Base-by-base conservation (phyloP, 2,797 vertebrate genomes). In the Enteromius trimaculatus region DNA sequence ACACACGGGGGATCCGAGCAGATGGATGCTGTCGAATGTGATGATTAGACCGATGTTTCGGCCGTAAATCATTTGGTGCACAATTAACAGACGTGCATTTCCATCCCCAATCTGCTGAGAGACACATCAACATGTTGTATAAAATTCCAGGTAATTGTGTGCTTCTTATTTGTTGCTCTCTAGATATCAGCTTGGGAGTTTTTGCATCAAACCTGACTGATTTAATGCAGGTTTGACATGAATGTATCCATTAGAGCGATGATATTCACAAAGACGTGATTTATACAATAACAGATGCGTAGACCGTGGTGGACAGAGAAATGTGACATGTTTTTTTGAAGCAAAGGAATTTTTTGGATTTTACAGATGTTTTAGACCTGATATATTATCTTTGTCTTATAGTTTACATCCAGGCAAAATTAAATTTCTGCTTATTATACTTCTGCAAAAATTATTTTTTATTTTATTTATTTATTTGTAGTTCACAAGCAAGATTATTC, bases 1-100 rank as follows among this genome's bases (percentile, higher is more conserved):
- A 92, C 86, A 90, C 76, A 80, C 77, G 80, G 85, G 81, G 9
- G 69, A 77, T 80, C 49, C 62, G 39, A 74, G 0, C 47, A 62
- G 82, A 77, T 74, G 81, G 74, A 44, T 51, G 42, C 49, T 55
- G 29, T 65, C 8, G 17, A 39, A 19, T 49, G 31, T 66, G 77
- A 84, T 44, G n/a, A 77, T 23, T 62, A 62, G 26, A 62, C 60
- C 29, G 14, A 31, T 62, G 47, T 70, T 9, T 47, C 6, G 1
- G 68, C n/a, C n/a, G 7, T 70, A 70, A 70, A 70, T 70, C 39
- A 62, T 62, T 62, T 26, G 6, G 58, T 62, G 58, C 60, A 8
- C 23, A 10, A 16, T 62, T 29, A 62, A 16, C 26, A 62, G 13
- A 6, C 2, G 60, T 64, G 26, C 3, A 2, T 9, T 10, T 49